Conservation (phyloP, 2,797 vertebrate genomes). For the Onychomys leucogaster region DNA sequence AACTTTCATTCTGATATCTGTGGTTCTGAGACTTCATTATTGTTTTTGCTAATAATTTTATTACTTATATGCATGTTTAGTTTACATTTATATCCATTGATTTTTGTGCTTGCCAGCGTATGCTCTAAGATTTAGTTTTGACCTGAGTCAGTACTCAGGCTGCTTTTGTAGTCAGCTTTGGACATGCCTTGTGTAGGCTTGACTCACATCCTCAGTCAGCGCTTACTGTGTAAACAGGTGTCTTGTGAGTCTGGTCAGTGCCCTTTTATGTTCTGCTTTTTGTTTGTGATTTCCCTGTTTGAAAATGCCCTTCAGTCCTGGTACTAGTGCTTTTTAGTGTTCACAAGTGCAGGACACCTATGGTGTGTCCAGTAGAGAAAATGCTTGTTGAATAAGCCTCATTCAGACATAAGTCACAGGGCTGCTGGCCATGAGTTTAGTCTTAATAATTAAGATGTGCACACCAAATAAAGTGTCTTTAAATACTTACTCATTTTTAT, state of each 20-base stretch:
- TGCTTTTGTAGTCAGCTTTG: background rate
- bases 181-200: background rate
- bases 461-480: background rate
- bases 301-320: background rate
- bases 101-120: background rate
- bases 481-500: background rate
- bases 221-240: background rate
- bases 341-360: background rate
- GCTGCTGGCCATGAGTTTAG: background rate
- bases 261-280: background rate
- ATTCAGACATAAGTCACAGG: background rate
- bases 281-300: background rate
- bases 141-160: background rate
- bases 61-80: background rate
- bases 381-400: background rate
- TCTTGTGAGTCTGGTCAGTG: background rate
- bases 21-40: background rate
- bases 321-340: background rate
- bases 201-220: background rate
- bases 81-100: background rate
- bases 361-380: background rate
- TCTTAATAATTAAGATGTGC: background rate
- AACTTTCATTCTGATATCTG: background rate
- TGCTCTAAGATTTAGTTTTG: background rate
- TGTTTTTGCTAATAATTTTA: slow-evolving; percentile 4